Evolutionary conservation across 2,888 invertebrate species (phyloP), one percentile per base, ranked within the genome.

Genomic region (Diachrysia chrysitis): DNA sequence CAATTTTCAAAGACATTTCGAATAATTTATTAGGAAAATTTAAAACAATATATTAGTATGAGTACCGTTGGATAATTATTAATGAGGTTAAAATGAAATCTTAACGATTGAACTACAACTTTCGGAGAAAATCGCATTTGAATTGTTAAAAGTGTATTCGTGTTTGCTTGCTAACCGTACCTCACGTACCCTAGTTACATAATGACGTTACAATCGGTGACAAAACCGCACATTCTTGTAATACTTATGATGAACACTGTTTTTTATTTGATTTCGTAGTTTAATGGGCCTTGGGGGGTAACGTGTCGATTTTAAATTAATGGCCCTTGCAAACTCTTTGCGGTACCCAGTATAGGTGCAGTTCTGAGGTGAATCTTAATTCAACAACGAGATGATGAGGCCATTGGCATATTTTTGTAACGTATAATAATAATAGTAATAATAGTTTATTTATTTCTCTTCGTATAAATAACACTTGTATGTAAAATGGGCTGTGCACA

Each of bases 171-270:
- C 12, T 21, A 21, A 19, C 21, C 4, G 19, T 51, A 51, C 48
- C 19, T 51, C 48, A 51, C 48, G 48, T 51, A 78, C 66, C 65
- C 64, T 63, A 48, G 54, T 64, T 58, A 64, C 61, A 23, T 63
- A 58, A 68, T 19, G 54, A 46, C 37, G 19, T 5, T 51, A 56
- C 55, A 37, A 37, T 14, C 7, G 32, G 46, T 58, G 54, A 58
- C 58, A 23, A 55, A 48, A 59, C 19, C n/a, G 16, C 21, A 25
- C 54, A 54, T 54, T 54, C 54, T 54, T 54, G 54, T 54, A 54
- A 54, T 54, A 25, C 54, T 25, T 25, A 54, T 54, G 25, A 23
- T 54, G 54, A 14, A 54, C 23, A 12, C 23, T 1, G 5, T 10
- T 54, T 51, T 54, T 25, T 54, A 16, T 17, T 19, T 21, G 21